Conservation (phyloP, 2,113 vertebrate genomes). For the Engystomops pustulosus region DNA sequence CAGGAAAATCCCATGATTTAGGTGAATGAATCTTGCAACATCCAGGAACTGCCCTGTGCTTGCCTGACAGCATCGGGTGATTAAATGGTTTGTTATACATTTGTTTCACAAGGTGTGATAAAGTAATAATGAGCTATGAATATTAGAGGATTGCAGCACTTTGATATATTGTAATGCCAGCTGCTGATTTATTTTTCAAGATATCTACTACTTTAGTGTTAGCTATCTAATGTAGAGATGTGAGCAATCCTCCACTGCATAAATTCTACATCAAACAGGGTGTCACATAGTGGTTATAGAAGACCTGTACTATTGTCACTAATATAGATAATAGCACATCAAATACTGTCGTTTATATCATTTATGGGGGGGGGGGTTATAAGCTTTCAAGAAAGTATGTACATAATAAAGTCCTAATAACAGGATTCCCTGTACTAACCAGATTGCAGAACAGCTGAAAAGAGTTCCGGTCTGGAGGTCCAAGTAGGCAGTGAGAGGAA, state of each 20-base stretch:
- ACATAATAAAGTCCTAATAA: too few species aligned
- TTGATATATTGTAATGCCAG: slow-evolving; percentile 1
- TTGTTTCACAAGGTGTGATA: slow-evolving; percentile 26
- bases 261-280: background rate
- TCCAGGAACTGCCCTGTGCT: background rate
- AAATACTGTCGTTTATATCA: too few species aligned
- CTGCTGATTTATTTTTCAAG: background rate
- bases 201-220: background rate
- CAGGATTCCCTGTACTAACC: too few species aligned
- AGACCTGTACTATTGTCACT: too few species aligned
- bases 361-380: too few species aligned
- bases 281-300: too few species aligned
- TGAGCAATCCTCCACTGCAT: background rate
- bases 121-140: slow-evolving; percentile 46
- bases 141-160: slow-evolving; percentile 15
- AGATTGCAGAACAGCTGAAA: too few species aligned
- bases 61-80: background rate
- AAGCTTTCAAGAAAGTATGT: too few species aligned
- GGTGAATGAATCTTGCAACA: slow-evolving; percentile 28
- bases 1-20: slow-evolving; percentile 22
- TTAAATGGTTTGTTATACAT: slow-evolving; percentile 31
- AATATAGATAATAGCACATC: too few species aligned
- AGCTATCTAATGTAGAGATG: background rate
- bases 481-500: too few species aligned
- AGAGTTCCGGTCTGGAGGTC: too few species aligned